These are phyloP conservation scores for Plebejus argus DNA, from an alignment of 2,888 invertebrate species.

Conservation along the genomic window DNA sequence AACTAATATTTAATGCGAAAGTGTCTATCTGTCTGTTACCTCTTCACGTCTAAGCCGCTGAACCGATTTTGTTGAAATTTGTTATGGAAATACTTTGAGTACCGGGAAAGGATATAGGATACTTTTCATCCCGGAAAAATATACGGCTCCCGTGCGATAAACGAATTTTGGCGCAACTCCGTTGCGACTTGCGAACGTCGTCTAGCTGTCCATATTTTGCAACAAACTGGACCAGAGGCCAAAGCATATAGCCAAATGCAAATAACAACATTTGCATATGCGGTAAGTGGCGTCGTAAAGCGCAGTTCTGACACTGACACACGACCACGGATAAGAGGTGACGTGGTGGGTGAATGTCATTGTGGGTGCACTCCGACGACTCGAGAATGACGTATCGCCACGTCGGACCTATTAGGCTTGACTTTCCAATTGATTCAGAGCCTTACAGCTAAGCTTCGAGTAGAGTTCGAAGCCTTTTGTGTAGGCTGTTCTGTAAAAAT, in stretches of 20 bases:
- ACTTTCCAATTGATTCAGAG: constrained; percentile 36
- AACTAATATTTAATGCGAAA: no score
- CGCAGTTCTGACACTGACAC: constrained; percentile 61
- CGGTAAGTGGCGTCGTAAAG: constrained; percentile 48
- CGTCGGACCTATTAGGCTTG: constrained; percentile 37
- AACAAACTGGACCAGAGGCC: not conserved
- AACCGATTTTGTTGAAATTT: no score
- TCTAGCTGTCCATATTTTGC: not conserved
- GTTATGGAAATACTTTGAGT: no score
- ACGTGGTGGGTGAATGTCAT: constrained; percentile 57
- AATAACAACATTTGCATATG: constrained; percentile 50
- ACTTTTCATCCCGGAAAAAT: no score
- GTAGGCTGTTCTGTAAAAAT: no score
- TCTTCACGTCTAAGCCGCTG: no score
- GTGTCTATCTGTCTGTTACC: no score
- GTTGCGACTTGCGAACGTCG: no score
- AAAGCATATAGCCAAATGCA: constrained; percentile 20
- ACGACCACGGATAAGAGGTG: constrained; percentile 68
- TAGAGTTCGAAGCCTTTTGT: not conserved
- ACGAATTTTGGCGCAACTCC: no score
- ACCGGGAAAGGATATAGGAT: no score
- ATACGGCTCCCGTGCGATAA: no score
- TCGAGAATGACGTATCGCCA: constrained; percentile 54
- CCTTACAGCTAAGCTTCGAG: not conserved
- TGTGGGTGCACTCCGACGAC: constrained; percentile 62